These are phyloP conservation scores for Oxyura jamaicensis DNA, from an alignment of 2,113 vertebrate species.

Conservation along the genomic window DNA sequence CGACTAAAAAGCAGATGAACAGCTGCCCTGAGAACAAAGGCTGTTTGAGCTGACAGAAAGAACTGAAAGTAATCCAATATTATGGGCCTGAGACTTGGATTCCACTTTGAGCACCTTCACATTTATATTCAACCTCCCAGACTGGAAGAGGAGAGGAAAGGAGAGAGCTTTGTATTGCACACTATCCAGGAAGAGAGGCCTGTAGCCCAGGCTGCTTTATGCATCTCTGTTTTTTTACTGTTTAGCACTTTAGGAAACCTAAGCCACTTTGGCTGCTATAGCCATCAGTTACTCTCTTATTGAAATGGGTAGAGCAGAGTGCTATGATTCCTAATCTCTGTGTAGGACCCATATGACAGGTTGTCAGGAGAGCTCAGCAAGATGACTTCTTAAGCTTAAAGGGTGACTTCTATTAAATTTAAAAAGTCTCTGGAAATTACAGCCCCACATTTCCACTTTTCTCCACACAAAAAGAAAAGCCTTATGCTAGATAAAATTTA, in stretches of 20 bases:
- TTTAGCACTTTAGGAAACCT: neutral
- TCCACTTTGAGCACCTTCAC: neutral
- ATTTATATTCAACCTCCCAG: neutral
- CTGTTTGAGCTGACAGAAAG: rapidly evolving
- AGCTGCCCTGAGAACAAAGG: neutral
- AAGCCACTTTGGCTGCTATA: neutral
- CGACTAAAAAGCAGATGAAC: neutral
- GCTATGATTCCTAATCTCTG: neutral
- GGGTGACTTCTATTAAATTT: neutral
- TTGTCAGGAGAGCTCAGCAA: neutral
- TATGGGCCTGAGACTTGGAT: neutral
- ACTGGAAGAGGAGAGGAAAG: neutral
- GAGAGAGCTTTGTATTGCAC: rapidly evolving
- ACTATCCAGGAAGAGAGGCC: neutral
- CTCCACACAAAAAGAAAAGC: neutral
- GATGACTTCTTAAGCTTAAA: neutral
- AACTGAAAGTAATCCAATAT: neutral
- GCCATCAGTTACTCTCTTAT: neutral
- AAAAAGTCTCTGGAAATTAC: neutral
- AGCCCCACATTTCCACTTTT: neutral
- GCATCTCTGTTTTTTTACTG: neutral
- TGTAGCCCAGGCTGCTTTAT: neutral
- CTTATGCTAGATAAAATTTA: neutral
- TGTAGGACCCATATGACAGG: neutral
- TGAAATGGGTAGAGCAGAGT: neutral